Base-by-base conservation (phyloP, 2,113 vertebrate species). In the Nematolebias whitei region DNA sequence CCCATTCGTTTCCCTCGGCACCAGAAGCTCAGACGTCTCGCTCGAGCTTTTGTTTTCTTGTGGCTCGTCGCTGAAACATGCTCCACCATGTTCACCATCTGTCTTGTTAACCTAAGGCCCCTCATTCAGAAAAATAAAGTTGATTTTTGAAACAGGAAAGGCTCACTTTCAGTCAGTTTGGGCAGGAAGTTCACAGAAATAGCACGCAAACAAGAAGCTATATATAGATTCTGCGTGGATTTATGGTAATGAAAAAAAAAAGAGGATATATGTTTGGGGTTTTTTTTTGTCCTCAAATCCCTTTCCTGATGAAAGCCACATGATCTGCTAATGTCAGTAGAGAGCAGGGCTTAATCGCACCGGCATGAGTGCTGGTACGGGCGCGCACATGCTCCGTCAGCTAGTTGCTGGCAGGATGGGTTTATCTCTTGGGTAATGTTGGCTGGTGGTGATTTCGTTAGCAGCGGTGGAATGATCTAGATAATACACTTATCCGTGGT, bases 401-500 rank as follows among this genome's bases (percentile, higher is more conserved):
- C 26, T 24, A 51, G 59, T 18, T 20, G 53, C 57, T 40, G 60
- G 67, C 59, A 67, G 76, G 82, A 53, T 40, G 72, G 60, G 39
- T 73, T 74, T 68, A 68, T 74, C 74, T 69, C 63, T 39, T 51
- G 70, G 63, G 76, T 13, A 77, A 67, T 18, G n/a, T 64, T 63
- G 82, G 66, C 71, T 80, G 74, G 32, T 71, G 80, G 71, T 79
- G 82, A 88, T 84, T 79, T 76, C 0, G 82, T 86, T 90, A 85
- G 69, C 64, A 68, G 75, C 51, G 15, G 74, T 70, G 78, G 84
- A 82, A 79, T 90, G 85, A 91, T 90, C 85, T 75, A 68, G 83
- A 84, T 91, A 91, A 91, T 89, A 68, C 76, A 80, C 76, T 91
- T 87, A 90, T 83, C 85, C 74, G 64, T 77, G 22, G 76, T 59